Evolutionary conservation across 2,797 vertebrate genomes (phyloP).

Genomic region (Natrix natrix): DNA sequence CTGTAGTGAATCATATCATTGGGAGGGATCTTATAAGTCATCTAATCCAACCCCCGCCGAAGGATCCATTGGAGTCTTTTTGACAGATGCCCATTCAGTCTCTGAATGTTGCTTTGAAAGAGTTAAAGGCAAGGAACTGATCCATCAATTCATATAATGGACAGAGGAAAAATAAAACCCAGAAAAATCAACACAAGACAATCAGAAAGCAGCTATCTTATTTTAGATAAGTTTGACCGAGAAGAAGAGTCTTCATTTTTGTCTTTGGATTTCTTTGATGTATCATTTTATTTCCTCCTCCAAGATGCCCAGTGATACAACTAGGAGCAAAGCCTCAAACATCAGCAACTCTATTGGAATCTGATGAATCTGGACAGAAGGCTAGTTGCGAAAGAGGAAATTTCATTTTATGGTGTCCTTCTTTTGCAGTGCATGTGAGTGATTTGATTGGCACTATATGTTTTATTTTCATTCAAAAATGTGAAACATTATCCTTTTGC

Average conservation of each 20-base stretch:
- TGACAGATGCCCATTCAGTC: not conserved
- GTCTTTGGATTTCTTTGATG: not conserved
- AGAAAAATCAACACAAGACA: not conserved
- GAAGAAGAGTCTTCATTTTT: not conserved
- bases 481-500: not conserved
- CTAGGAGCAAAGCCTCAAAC: not conserved
- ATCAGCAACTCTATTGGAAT: not conserved
- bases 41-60: not conserved
- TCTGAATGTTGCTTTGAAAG: not conserved
- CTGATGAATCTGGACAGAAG: not conserved
- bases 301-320: not conserved
- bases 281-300: not conserved
- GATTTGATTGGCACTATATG: not conserved
- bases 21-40: not conserved
- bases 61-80: not conserved
- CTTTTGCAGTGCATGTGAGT: not conserved
- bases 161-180: not conserved
- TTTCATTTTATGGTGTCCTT: not conserved
- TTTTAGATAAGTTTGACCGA: not conserved
- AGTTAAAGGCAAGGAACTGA: not conserved
- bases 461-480: slow-evolving; percentile 16
- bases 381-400: not conserved
- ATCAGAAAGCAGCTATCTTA: not conserved
- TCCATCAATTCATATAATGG: not conserved
- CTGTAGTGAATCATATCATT: not conserved